phyloP scores from a whole-genome alignment of 2,888 invertebrate genomes.

The Drosophila greeni region DNA sequence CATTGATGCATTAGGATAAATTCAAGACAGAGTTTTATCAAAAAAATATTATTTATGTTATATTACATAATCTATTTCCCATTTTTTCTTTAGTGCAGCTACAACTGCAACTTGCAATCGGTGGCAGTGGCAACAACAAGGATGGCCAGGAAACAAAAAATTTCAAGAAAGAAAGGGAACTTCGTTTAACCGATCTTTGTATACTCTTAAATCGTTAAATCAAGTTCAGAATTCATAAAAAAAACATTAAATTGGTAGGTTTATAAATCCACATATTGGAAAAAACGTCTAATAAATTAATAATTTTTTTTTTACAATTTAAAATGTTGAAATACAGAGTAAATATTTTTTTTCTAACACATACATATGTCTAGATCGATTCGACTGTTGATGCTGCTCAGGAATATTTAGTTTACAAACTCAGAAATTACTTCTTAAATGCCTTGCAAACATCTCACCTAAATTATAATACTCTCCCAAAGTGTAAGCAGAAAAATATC shows the following conservation, averaged over 20 bases:
- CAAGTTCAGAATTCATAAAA: not conserved
- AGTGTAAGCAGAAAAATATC: not conserved
- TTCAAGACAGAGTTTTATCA: too few relatives aligned
- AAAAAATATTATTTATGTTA: not conserved
- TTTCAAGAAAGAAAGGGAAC: not conserved
- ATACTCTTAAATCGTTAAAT: not conserved
- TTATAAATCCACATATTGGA: too few relatives aligned
- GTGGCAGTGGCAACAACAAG: constrained; percentile 30
- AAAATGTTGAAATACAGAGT: not conserved
- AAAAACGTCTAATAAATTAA: too few relatives aligned
- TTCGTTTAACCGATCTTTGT: not conserved
- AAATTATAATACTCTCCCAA: not conserved
- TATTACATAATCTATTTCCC: not conserved
- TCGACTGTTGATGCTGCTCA: not conserved
- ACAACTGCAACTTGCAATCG: constrained; percentile 25
- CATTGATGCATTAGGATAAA: not conserved
- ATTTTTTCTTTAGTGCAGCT: constrained; percentile 9
- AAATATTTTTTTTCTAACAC: not conserved
- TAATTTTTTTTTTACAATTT: not conserved
- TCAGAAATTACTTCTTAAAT: not conserved
- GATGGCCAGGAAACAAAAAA: constrained; percentile 32
- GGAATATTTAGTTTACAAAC: too few relatives aligned
- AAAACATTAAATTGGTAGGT: too few relatives aligned
- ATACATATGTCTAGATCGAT: not conserved
- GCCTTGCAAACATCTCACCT: not conserved